Evolutionary conservation across 2,797 vertebrate genomes (phyloP).

Genomic region (Spea hammondii): DNA sequence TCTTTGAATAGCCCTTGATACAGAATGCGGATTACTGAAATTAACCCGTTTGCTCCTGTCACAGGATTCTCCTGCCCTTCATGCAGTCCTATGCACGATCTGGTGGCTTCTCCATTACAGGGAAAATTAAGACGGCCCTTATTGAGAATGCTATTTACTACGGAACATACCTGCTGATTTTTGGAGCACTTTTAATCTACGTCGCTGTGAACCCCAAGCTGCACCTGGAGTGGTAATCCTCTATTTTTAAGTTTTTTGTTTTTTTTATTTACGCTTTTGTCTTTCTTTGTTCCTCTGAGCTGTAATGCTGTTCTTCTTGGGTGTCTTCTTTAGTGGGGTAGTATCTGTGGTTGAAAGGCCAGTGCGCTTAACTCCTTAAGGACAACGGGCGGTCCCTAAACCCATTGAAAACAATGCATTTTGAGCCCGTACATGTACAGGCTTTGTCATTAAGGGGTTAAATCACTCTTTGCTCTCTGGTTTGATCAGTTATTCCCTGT

Average conservation of each 20-base stretch:
- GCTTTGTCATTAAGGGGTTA: too few relatives aligned
- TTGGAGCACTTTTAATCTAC: slow-evolving; percentile 94
- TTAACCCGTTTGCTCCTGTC: slow-evolving; percentile 5
- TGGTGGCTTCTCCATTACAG: slow-evolving; percentile 93
- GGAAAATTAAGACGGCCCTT: slow-evolving; percentile 93
- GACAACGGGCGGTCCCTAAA: too few relatives aligned
- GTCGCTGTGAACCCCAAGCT: slow-evolving; percentile 87
- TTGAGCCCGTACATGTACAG: too few relatives aligned
- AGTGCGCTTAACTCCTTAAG: too few relatives aligned
- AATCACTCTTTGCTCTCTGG: too few relatives aligned
- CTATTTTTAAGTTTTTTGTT: not conserved
- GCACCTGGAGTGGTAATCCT: slow-evolving; percentile 86
- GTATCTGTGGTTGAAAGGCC: too few relatives aligned
- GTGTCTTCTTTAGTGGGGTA: too few relatives aligned
- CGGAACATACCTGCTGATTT: slow-evolving; percentile 94
- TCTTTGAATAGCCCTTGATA: too few relatives aligned
- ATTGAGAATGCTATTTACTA: slow-evolving; percentile 98
- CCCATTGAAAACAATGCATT: too few relatives aligned
- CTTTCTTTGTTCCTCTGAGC: too few relatives aligned
- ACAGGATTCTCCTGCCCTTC: slow-evolving; percentile 92
- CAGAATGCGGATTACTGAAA: too few relatives aligned
- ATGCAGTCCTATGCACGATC: slow-evolving; percentile 98
- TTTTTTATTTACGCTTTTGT: not conserved
- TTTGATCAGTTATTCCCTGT: not conserved
- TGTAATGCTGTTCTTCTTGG: too few relatives aligned